Evolutionary conservation across 2,797 vertebrate genomes (phyloP).

Genomic region (Danionella dracula): DNA sequence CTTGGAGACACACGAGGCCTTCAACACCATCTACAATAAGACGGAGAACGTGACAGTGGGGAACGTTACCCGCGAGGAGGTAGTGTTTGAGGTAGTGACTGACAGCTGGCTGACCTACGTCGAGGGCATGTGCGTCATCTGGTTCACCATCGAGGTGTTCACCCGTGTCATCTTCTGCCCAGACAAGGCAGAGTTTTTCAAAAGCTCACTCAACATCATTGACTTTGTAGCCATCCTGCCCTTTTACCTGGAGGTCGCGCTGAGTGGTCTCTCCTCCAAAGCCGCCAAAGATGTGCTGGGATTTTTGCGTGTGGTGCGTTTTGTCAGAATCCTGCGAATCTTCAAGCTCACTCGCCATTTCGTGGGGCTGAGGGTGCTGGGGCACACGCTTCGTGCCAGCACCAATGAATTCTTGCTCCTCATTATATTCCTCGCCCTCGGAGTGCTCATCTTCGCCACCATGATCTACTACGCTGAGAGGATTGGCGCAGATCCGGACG

Average conservation of each 20-base stretch:
- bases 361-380: conserved; percentile 90
- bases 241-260: conserved; percentile 96
- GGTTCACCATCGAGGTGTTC: conserved; percentile 98
- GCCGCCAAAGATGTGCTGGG: conserved; percentile 97
- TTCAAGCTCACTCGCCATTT: conserved; percentile 98
- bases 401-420: conserved; percentile 98
- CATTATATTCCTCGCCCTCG: conserved; percentile 97
- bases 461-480: conserved; percentile 99
- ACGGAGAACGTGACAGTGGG: conserved; percentile 86
- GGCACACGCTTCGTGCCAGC: conserved; percentile 94
- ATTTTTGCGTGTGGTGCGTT: conserved; percentile 94
- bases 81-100: conserved; percentile 84
- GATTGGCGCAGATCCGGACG: conserved; percentile 89
- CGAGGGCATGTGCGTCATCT: conserved; percentile 95
- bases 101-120: conserved; percentile 97
- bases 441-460: conserved; percentile 97
- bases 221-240: conserved; percentile 99
- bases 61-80: conserved; percentile 84
- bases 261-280: conserved; percentile 95
- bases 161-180: conserved; percentile 95
- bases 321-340: conserved; percentile 95
- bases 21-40: conserved; percentile 97
- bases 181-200: conserved; percentile 96
- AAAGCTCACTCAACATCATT: conserved; percentile 96
- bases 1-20: conserved; percentile 95